Base-by-base conservation (phyloP, 2,888 invertebrate genomes). In the Serrognathus titanus region DNA sequence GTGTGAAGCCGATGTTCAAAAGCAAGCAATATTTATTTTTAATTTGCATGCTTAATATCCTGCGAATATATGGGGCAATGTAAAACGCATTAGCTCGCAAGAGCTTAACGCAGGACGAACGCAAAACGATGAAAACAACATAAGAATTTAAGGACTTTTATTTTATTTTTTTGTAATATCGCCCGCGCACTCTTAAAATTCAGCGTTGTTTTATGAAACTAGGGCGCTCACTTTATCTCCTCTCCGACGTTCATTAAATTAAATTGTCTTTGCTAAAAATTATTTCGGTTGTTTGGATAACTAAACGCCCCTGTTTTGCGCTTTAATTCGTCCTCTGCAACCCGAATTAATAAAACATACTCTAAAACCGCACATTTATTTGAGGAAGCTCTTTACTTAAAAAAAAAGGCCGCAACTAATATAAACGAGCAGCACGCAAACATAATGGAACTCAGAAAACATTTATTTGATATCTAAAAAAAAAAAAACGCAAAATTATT, bases 201-300 rank as follows among this genome's bases (percentile, higher is more conserved):
- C 48, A 54, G 54, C 49, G 54, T 24, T 45, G 43, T 54, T 54
- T 49, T 54, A 48, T 54, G 40, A 43, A 54, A 54, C 48, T 36
- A 45, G 49, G 37, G 45, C 43, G 35, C 49, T 16, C 37, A 38
- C 20, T 54, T 54, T 49, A 54, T 49, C 54, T 45, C 54, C 48
- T 43, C 49, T 49, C 48, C 48, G 41, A 43, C 43, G 43, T 49
- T 43, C 49, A 49, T 54, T 54, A 54, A 54, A 49, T 54, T 54
- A 54, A 49, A 54, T 45, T 16, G 49, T 41, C 48, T 36, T 37
- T 48, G 12, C 37, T 49, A 53, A 54, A 48, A 48, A 31, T 31
- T 31, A 31, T 31, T 31, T 31, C 24, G 24, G 24, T 31, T 31
- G 24, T 43, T 43, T 20, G 9, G 16, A 43, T 20, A 43, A 43